Evolutionary conservation across 92 coral and sea anemone species (phyloP), one percentile per base, ranked within the genome.

Genomic region (Palythoa caribaeorum): DNA sequence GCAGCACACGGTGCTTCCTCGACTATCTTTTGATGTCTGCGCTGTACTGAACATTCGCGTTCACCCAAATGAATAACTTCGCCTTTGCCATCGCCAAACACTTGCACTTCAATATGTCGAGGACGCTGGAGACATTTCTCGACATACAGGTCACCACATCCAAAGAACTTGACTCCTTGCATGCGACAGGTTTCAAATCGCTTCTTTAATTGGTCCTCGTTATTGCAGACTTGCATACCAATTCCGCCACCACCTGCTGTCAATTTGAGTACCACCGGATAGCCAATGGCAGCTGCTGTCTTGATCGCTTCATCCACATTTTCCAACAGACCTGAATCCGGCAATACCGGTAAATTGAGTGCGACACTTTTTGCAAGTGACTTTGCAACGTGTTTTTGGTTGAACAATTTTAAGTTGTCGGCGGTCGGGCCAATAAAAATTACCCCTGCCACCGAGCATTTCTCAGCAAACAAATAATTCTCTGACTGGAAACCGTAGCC

Each of bases 401-500:
- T 83, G 52, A 90, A 78, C 17, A 11, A 12, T 57, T 52, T 55
- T 80, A 90, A 69, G 62, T 87, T 86, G 35, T 92, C 93, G 1
- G 86, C 59, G 16, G 90, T 90, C 5, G 95, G 95, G 17, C 95
- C 95, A 84, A 92, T 87, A 65, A 92, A 92, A 20, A 55, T 77
- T 19, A 92, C 75, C 3, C 78, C 93, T 3, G 90, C 88, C 19
- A 83, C 89, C 8, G 57, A 38, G 50, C 95, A 92, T 79, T 81
- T 83, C 51, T 71, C 70, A 13, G 95, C 89, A 54, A 92, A 92
- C 44, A 76, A 35, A 37, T 68, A 70, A 38, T 90, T 90, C 73
- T 92, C 95, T 14, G 95, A 73, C 73, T 86, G 93, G 68, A 92
- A 92, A 21, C 95, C 95, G 77, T 92, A 92, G 1, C 95, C 95